These are phyloP conservation scores for Opisthograptis luteolata DNA, from an alignment of 2,888 invertebrate species.

Conservation along the genomic window DNA sequence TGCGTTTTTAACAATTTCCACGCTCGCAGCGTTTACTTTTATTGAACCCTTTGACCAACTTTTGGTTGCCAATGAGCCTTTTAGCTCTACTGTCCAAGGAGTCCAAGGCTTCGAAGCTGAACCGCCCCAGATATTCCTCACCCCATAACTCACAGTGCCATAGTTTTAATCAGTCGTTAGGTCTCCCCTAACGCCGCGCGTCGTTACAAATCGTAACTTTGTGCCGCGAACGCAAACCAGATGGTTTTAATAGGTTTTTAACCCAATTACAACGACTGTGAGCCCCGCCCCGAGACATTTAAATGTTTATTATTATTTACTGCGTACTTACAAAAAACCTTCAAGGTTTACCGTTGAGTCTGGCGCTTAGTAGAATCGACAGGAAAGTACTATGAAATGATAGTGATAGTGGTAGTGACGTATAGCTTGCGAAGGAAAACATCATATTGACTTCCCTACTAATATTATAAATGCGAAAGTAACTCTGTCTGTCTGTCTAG, in stretches of 20 bases:
- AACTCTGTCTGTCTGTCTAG: no score
- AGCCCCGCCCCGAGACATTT: conserved; percentile 40
- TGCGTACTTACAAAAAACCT: conserved; percentile 34
- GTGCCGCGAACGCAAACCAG: conserved; percentile 54
- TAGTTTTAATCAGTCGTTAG: conserved; percentile 57
- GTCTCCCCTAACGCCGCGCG: conserved; percentile 38
- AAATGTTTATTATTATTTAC: conserved; percentile 43
- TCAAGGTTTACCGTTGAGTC: conserved; percentile 24
- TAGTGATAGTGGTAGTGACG: neutral
- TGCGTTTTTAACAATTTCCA: no score
- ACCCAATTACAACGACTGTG: conserved; percentile 49
- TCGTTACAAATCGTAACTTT: conserved; percentile 56
- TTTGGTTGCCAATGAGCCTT: no score
- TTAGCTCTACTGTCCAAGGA: no score
- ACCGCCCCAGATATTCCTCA: no score
- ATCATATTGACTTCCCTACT: no score
- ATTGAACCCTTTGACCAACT: no score
- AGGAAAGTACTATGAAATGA: neutral
- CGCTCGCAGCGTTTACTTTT: no score
- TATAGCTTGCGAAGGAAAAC: no score
- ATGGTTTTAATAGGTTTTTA: conserved; percentile 65
- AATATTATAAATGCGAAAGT: no score
- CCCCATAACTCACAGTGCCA: conserved; percentile 48
- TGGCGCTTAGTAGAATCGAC: neutral
- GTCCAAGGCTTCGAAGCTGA: no score